phyloP scores from a whole-genome alignment of 2,113 vertebrate genomes.

The Galbula dea region DNA sequence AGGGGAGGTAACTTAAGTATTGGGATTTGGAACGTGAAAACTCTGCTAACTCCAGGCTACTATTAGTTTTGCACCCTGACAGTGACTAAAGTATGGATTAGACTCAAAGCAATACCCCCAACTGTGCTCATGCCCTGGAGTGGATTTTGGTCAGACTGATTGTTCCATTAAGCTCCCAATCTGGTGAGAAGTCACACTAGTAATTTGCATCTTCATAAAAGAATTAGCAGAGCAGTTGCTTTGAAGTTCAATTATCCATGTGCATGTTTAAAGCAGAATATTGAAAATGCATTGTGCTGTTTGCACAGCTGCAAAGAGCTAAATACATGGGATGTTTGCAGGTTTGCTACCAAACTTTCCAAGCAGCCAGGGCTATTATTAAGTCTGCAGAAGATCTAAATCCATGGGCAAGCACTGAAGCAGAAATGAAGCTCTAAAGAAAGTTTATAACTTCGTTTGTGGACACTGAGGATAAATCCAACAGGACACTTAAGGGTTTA shows the following conservation, averaged over 20 bases:
- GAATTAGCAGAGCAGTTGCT: slow-evolving; percentile 41
- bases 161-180: slow-evolving; percentile 44
- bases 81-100: slow-evolving; percentile 14
- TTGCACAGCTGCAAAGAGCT: slow-evolving; percentile 47
- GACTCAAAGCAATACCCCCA: background rate
- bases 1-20: background rate
- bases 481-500: background rate
- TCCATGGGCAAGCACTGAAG: background rate
- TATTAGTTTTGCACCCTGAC: slow-evolving; percentile 6
- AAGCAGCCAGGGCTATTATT: background rate
- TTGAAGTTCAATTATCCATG: slow-evolving; percentile 56
- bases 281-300: slow-evolving; percentile 14
- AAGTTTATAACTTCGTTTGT: slow-evolving; percentile 29
- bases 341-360: background rate
- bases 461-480: slow-evolving; percentile 14
- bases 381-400: background rate
- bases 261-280: slow-evolving; percentile 27
- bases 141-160: slow-evolving; percentile 27
- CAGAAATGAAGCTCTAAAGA: slow-evolving; percentile 6
- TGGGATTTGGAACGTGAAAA: background rate
- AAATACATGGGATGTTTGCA: background rate
- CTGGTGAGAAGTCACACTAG: slow-evolving; percentile 48
- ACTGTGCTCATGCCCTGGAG: background rate
- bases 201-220: slow-evolving; percentile 69
- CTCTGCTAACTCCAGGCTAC: slow-evolving; percentile 17